A percentile compares a stretch with the other conserved stretches of the same genome.
Evolutionary conservation across 2,888 invertebrate species (phyloP).

Genomic region (Parnassius apollo): DNA sequence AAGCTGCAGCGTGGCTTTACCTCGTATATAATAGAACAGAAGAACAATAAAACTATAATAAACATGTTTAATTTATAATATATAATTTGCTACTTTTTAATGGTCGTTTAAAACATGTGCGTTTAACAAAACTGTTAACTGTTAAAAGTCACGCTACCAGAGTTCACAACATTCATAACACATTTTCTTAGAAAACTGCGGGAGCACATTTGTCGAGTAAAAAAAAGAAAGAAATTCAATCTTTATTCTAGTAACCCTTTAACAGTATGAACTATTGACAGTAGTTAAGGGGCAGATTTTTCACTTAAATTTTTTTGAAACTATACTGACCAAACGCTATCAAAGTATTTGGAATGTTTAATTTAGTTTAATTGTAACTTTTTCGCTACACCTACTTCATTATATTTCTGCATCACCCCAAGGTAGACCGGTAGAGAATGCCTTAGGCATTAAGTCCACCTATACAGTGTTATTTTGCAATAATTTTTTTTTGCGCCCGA

Average conservation of each 20-base stretch:
- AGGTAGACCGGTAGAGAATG: too few relatives aligned
- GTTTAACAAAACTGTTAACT: conserved; percentile 5
- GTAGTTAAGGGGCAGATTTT: conserved; percentile 30
- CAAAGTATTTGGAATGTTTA: too few relatives aligned
- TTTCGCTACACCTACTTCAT: too few relatives aligned
- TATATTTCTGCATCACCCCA: too few relatives aligned
- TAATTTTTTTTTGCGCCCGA: too few relatives aligned
- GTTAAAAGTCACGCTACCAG: conserved; percentile 3
- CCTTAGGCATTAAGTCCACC: too few relatives aligned
- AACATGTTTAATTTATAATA: background rate
- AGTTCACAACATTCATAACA: conserved; percentile 9
- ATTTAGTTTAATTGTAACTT: too few relatives aligned
- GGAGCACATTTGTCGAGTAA: conserved; percentile 28
- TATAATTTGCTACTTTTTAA: background rate
- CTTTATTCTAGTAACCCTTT: conserved; percentile 44
- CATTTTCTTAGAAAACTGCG: conserved; percentile 11
- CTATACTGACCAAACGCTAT: background rate
- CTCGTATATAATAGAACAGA: too few relatives aligned
- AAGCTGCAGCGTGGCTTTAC: too few relatives aligned
- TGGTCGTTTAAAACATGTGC: background rate
- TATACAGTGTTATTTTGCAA: too few relatives aligned
- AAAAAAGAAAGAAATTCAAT: conserved; percentile 41
- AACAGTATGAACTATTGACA: conserved; percentile 35
- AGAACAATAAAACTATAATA: background rate
- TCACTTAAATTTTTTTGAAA: background rate